Evolutionary conservation across 2,113 vertebrate species (phyloP).

Genomic region (Neodon shergylaensis): DNA sequence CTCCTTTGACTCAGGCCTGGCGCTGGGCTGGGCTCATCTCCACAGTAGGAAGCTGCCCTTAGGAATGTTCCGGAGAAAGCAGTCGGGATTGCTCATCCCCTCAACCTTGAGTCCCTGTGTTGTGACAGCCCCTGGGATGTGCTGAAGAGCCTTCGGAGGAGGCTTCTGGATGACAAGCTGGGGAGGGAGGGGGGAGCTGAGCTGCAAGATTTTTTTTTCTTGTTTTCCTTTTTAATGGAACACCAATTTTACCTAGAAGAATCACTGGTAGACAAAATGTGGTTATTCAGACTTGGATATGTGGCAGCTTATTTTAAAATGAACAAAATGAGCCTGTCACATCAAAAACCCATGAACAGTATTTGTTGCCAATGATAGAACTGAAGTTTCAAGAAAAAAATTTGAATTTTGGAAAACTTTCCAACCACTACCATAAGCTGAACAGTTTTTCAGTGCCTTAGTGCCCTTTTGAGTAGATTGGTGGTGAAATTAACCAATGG

Average conservation of each 20-base stretch:
- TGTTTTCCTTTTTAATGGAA: neutral
- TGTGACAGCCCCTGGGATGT: neutral
- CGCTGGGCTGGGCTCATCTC: rapidly evolving
- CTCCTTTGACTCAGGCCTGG: rapidly evolving
- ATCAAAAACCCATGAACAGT: constrained; percentile 37
- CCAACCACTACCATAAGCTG: neutral
- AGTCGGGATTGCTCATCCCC: neutral
- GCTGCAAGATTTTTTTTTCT: neutral
- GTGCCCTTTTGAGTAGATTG: neutral
- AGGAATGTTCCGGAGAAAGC: neutral
- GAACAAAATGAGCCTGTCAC: constrained; percentile 47
- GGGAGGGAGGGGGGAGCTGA: neutral
- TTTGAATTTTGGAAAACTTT: constrained; percentile 35
- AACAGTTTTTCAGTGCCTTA: neutral
- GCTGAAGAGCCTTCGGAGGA: neutral
- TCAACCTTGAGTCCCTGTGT: neutral
- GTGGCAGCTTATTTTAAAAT: constrained; percentile 63
- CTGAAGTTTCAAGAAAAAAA: constrained; percentile 38
- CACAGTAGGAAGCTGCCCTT: neutral
- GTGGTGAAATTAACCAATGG: neutral
- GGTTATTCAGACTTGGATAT: constrained; percentile 23
- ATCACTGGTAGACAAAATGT: constrained; percentile 16
- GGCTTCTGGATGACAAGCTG: neutral
- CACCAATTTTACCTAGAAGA: constrained; percentile 25
- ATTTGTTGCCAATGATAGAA: constrained; percentile 52